phyloP scores from a whole-genome alignment of 2,113 vertebrate genomes.

The Progne subis region DNA sequence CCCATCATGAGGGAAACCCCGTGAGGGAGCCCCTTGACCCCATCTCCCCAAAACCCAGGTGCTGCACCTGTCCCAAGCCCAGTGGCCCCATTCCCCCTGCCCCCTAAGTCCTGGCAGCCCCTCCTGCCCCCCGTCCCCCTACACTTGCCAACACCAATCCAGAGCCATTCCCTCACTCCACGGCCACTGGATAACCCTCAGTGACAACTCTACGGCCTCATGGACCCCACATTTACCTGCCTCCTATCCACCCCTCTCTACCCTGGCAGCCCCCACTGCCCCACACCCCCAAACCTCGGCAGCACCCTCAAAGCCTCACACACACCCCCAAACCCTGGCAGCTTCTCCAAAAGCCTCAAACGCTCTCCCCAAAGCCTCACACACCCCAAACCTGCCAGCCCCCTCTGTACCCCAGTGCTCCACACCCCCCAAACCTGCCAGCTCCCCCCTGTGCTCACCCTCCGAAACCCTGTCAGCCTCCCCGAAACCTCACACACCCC shows the following conservation, averaged over 20 bases:
- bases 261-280: not conserved
- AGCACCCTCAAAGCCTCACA: not conserved
- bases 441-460: not conserved
- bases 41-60: not conserved
- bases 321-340: not conserved
- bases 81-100: not conserved
- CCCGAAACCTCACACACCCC: not conserved
- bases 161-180: not conserved
- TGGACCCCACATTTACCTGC: not conserved
- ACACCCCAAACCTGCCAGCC: not conserved
- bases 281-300: too few relatives aligned
- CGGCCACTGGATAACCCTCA: not conserved
- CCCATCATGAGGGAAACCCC: fast-evolving
- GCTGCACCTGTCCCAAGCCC: fast-evolving
- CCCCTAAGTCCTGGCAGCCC: not conserved
- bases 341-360: not conserved
- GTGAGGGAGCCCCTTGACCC: fast-evolving
- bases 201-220: not conserved
- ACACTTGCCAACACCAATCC: not conserved
- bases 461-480: not conserved
- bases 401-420: too few relatives aligned
- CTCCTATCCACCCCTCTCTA: too few relatives aligned
- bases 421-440: not conserved
- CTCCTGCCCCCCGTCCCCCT: not conserved
- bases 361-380: too few relatives aligned